Conservation (phyloP, 2,113 vertebrate genomes). For the Elachura formosa region DNA sequence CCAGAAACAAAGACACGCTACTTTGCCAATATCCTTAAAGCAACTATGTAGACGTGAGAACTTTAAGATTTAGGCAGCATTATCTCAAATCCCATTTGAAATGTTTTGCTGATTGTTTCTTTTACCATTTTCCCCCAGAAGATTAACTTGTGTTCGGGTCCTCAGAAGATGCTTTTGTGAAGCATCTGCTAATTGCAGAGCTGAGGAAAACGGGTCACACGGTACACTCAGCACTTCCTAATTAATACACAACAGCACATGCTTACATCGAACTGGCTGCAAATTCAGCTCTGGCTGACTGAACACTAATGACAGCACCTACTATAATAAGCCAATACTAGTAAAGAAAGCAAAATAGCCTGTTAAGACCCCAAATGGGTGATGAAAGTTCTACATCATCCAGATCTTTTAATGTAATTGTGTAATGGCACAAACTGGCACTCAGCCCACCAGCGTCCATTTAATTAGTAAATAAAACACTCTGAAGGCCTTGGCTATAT, state of each 20-base stretch:
- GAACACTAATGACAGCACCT: slow-evolving; percentile 8
- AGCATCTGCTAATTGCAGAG: slow-evolving; percentile 66
- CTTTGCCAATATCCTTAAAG: not conserved
- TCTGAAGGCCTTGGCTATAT: not conserved
- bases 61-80: slow-evolving; percentile 33
- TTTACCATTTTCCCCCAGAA: slow-evolving; percentile 46
- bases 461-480: slow-evolving; percentile 47
- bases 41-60: not conserved
- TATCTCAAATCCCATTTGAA: slow-evolving; percentile 52
- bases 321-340: not conserved
- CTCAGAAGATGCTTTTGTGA: slow-evolving; percentile 61
- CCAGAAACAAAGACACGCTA: not conserved
- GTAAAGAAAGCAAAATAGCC: not conserved
- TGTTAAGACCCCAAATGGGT: slow-evolving; percentile 43
- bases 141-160: slow-evolving; percentile 50
- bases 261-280: not conserved
- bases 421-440: slow-evolving; percentile 17
- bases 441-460: not conserved
- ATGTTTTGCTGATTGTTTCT: slow-evolving; percentile 62
- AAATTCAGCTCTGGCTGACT: slow-evolving; percentile 12
- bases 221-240: slow-evolving; percentile 48
- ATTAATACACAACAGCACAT: slow-evolving; percentile 58
- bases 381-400: not conserved
- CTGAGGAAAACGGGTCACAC: slow-evolving; percentile 53
- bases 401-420: slow-evolving; percentile 21